Conservation (phyloP, 2,888 invertebrate genomes). For the Euzophera pinguis region DNA sequence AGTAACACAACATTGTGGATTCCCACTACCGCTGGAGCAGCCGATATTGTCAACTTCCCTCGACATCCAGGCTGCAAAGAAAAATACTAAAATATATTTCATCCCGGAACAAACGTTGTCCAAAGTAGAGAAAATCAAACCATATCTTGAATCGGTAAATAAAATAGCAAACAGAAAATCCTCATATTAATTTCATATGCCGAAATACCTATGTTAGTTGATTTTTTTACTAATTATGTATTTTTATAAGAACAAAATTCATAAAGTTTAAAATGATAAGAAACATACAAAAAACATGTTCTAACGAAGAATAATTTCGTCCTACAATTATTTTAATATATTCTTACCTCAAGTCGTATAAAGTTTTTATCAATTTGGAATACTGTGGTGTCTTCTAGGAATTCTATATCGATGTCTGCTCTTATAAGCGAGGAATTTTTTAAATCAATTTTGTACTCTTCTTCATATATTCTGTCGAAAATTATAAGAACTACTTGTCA, state of each 20-base stretch:
- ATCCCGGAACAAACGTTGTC: too few species aligned
- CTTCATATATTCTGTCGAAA: slow-evolving; percentile 62
- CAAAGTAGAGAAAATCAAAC: too few species aligned
- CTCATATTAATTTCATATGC: too few species aligned
- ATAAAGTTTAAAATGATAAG: too few species aligned
- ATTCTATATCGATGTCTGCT: slow-evolving; percentile 65
- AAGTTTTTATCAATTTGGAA: slow-evolving; percentile 65
- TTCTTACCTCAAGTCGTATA: slow-evolving; percentile 50
- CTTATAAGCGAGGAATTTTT: slow-evolving; percentile 76
- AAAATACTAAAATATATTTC: too few species aligned
- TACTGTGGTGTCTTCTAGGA: slow-evolving; percentile 58
- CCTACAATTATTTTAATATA: neutral
- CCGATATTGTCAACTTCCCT: slow-evolving; percentile 53
- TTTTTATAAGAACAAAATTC: too few species aligned
- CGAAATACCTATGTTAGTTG: too few species aligned
- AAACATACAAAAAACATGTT: too few species aligned
- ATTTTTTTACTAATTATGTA: too few species aligned
- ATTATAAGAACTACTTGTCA: neutral
- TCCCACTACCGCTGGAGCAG: slow-evolving; percentile 60
- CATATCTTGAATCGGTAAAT: too few species aligned
- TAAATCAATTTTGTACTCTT: slow-evolving; percentile 68
- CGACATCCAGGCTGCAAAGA: slow-evolving; percentile 50
- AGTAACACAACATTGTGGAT: slow-evolving; percentile 47
- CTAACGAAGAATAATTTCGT: too few species aligned
- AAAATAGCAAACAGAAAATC: too few species aligned